phyloP scores from a whole-genome alignment of 2,797 vertebrate genomes.

The Phataginus tetradactyla region DNA sequence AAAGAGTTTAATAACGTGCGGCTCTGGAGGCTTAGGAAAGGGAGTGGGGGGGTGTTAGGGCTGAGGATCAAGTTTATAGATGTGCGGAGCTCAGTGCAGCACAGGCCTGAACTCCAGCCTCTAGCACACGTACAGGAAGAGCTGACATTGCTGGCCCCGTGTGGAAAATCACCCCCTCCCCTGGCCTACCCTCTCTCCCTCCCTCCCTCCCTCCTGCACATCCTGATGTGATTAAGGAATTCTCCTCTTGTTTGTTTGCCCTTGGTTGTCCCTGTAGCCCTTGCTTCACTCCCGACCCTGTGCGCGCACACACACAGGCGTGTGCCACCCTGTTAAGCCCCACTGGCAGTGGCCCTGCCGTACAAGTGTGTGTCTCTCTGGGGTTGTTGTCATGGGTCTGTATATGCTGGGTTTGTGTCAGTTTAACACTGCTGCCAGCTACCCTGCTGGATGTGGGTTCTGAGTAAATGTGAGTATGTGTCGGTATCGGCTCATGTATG shows the following conservation, averaged over 20 bases:
- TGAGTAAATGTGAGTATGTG: slow-evolving; percentile 24
- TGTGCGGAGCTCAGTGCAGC: slow-evolving; percentile 85
- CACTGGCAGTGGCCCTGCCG: neutral
- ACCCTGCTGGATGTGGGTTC: slow-evolving; percentile 22
- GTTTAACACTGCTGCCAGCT: slow-evolving; percentile 77
- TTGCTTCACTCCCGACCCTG: slow-evolving; percentile 83
- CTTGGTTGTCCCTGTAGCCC: slow-evolving; percentile 89
- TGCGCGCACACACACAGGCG: neutral
- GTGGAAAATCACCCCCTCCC: slow-evolving; percentile 81
- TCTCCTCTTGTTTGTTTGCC: slow-evolving; percentile 90
- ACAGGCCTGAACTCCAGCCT: slow-evolving; percentile 86
- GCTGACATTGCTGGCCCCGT: slow-evolving; percentile 87
- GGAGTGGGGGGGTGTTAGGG: slow-evolving; percentile 85
- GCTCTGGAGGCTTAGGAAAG: slow-evolving; percentile 77
- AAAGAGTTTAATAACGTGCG: slow-evolving; percentile 84
- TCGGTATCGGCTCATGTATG: neutral
- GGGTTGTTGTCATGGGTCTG: slow-evolving; percentile 45
- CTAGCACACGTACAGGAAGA: slow-evolving; percentile 91
- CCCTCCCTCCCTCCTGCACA: slow-evolving; percentile 88
- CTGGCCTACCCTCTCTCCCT: slow-evolving; percentile 55
- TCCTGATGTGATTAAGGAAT: slow-evolving; percentile 93
- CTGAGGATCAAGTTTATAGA: slow-evolving; percentile 92
- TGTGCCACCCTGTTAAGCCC: neutral
- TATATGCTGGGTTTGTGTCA: slow-evolving; percentile 70
- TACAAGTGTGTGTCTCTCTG: slow-evolving; percentile 17